Conservation (phyloP, 53 echinoderm and acorn worm genomes). For the Hippasteria phrygiana region DNA sequence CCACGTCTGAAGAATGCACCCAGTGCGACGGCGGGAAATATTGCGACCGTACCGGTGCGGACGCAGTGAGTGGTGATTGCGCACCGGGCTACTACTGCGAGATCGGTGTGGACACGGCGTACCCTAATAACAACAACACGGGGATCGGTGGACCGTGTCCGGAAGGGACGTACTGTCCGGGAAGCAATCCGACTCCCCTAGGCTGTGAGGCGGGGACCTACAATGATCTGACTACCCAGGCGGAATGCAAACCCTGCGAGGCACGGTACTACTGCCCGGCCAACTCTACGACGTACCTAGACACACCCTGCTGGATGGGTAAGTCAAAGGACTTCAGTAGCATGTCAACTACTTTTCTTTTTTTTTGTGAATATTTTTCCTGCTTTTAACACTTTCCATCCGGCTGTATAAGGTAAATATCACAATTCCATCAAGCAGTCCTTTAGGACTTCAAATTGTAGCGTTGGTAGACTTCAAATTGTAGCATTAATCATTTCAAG, state of each 20-base stretch:
- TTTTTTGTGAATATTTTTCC: too few relatives aligned
- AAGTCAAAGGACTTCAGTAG: neutral
- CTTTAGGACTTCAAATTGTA: too few relatives aligned
- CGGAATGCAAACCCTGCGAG: slow-evolving; percentile 75
- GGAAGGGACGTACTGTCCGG: slow-evolving; percentile 95
- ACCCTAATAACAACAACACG: slow-evolving; percentile 94
- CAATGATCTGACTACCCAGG: slow-evolving; percentile 83
- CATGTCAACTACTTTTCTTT: too few relatives aligned
- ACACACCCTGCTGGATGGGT: slow-evolving; percentile 92
- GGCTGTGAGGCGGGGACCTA: slow-evolving; percentile 91
- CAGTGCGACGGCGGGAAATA: slow-evolving; percentile 93
- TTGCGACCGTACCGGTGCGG: slow-evolving; percentile 78
- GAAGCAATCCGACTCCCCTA: slow-evolving; percentile 80
- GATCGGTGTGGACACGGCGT: slow-evolving; percentile 89
- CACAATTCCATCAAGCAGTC: too few relatives aligned
- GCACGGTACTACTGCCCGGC: slow-evolving; percentile 90
- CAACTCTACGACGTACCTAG: slow-evolving; percentile 85
- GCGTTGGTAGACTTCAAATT: too few relatives aligned
- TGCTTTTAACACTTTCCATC: neutral
- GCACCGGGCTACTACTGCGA: slow-evolving; percentile 92
- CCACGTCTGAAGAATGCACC: slow-evolving; percentile 85
- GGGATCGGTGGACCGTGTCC: slow-evolving; percentile 94
- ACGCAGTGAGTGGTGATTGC: slow-evolving; percentile 78
- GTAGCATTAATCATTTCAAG: too few relatives aligned
- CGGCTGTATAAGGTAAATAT: too few relatives aligned